phyloP scores from a whole-genome alignment of 2,797 vertebrate genomes.

The Eutrigla gurnardus region DNA sequence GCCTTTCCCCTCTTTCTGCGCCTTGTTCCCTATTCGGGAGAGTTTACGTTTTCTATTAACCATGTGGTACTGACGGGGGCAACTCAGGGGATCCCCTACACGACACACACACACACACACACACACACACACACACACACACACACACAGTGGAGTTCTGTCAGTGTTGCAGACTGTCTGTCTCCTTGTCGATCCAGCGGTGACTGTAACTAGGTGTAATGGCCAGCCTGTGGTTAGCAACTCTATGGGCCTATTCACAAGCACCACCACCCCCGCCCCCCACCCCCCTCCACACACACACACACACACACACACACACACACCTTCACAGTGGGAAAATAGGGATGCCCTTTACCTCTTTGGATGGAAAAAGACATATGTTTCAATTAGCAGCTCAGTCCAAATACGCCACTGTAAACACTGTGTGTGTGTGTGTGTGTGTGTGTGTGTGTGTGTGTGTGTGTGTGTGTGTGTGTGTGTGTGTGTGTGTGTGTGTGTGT shows the following conservation, averaged over 20 bases:
- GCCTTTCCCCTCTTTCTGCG: constrained; percentile 52
- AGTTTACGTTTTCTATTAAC: constrained; percentile 76
- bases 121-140: constrained; percentile 39
- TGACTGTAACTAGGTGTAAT: constrained; percentile 83
- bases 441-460: constrained; percentile 20
- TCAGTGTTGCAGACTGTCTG: constrained; percentile 83
- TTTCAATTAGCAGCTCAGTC: constrained; percentile 82
- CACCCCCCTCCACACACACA: constrained; percentile 17
- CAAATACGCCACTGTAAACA: constrained; percentile 67
- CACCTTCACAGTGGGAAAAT: constrained; percentile 55
- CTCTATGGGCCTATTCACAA: constrained; percentile 84
- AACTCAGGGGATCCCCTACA: constrained; percentile 78
- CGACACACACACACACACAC: constrained; percentile 43
- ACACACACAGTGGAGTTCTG: constrained; percentile 75
- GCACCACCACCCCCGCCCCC: constrained; percentile 39
- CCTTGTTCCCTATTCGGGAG: constrained; percentile 60
- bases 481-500: constrained; percentile 27
- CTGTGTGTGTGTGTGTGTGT: constrained; percentile 6
- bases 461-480: constrained; percentile 39
- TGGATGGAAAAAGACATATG: constrained; percentile 81
- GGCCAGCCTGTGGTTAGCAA: constrained; percentile 79
- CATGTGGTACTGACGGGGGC: constrained; percentile 69
- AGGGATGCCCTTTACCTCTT: constrained; percentile 81
- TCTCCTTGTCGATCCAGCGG: constrained; percentile 82
- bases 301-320: constrained; percentile 48